phyloP scores from a whole-genome alignment of 2,888 invertebrate genomes.

The Andrena fulva region DNA sequence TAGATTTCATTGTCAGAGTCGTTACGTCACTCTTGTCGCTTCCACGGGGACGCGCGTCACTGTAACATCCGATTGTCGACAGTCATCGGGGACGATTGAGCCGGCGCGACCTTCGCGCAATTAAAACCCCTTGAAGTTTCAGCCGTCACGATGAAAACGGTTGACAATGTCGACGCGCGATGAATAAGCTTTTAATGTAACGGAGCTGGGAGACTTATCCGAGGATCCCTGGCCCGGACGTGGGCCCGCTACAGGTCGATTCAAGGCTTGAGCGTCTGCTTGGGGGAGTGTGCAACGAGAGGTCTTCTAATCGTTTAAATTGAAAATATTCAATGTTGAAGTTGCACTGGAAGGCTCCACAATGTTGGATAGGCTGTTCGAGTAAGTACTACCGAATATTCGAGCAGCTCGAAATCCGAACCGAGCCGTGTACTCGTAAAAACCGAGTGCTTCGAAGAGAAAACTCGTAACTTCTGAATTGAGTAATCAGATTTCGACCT shows the following conservation, averaged over 20 bases:
- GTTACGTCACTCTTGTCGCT: constrained; percentile 80
- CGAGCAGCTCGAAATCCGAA: too few species aligned
- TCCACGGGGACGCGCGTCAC: constrained; percentile 67
- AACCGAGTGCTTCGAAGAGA: too few species aligned
- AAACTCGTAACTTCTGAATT: too few species aligned
- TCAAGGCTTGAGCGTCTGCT: neutral
- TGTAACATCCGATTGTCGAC: constrained; percentile 74
- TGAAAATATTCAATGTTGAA: too few species aligned
- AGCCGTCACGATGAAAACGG: constrained; percentile 68
- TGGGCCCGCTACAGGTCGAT: constrained; percentile 1
- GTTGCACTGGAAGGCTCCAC: too few species aligned
- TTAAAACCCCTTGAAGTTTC: constrained; percentile 79
- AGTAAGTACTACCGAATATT: too few species aligned
- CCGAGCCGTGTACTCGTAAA: too few species aligned
- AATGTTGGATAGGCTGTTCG: too few species aligned
- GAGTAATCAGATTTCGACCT: too few species aligned
- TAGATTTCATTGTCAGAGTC: constrained; percentile 73
- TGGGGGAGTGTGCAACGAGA: neutral
- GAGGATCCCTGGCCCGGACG: constrained; percentile 10
- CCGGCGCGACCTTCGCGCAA: constrained; percentile 80
- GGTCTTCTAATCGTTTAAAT: too few species aligned
- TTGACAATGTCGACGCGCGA: constrained; percentile 68
- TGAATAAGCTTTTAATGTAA: constrained; percentile 73
- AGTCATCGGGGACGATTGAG: constrained; percentile 77
- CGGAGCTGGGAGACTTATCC: constrained; percentile 48